Base-by-base conservation (phyloP, 2,113 vertebrate genomes). In the Platichthys flesus region DNA sequence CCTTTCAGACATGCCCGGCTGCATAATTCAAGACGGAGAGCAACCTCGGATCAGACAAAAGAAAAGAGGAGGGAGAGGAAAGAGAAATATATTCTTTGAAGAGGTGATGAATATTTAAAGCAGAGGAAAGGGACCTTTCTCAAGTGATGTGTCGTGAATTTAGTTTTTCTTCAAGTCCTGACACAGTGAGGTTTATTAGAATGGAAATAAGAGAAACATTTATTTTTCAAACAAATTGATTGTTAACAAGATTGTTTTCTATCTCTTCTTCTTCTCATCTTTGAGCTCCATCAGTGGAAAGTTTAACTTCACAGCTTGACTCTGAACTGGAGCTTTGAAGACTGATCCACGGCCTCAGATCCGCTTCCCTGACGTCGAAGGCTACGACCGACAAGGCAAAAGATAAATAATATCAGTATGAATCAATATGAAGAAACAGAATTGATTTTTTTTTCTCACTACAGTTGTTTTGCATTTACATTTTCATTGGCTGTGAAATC, bases 31-130 rank as follows among this genome's bases (percentile, higher is more conserved):
- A 81, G 58, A 65, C 67, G 28, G 68, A 45, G 69, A 82, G 66
- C 80, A 85, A 83, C 80, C 84, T 81, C 74, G 82, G 88, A 90
- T 87, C 83, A 84, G 82, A 88, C 74, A 56, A 51, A 79, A 67
- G 60, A 24, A 74, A 49, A 66, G 9, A 54, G 49, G 18, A 63
- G 10, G 16, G 5, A 55, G 13, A 55, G 60, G 51, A 21, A 51
- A 64, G 42, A 28, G 15, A 71, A 23, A 49, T 7, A 23, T 20
- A 37, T 23, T 60, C 64, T 74, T 64, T 21, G 10, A 73, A 74
- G 78, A 73, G 67, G 55, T 54, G 35, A 83, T 89, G 67, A 89
- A 92, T 92, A 92, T 85, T 93, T 90, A 81, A 93, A 81, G 71
- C 56, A 68, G 71, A 51, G 14, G 60, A 58, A 51, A 73, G 70